phyloP scores from a whole-genome alignment of 2,113 vertebrate species.

The Gopherus evgoodei region DNA sequence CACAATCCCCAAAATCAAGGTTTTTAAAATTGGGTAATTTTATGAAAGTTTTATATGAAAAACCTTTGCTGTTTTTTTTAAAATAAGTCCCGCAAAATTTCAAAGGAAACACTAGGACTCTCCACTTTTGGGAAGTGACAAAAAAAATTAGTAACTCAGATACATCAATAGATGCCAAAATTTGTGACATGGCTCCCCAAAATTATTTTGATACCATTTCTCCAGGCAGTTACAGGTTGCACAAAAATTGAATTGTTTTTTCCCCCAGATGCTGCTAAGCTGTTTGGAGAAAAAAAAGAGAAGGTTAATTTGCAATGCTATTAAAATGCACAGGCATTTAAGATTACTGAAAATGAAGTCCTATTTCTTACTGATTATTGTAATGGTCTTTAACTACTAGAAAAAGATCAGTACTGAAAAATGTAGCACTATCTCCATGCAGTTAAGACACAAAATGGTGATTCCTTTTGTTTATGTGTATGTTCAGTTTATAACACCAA shows the following conservation, averaged over 20 bases:
- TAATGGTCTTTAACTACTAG: not conserved
- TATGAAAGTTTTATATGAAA: not conserved
- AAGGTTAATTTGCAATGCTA: slow-evolving; percentile 66
- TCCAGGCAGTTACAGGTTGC: slow-evolving; percentile 66
- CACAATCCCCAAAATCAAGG: not conserved
- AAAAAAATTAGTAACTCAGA: slow-evolving; percentile 66
- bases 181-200: slow-evolving; percentile 60
- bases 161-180: slow-evolving; percentile 61
- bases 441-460: not conserved
- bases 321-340: slow-evolving; percentile 51
- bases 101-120: slow-evolving; percentile 61
- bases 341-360: not conserved
- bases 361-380: not conserved
- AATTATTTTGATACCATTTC: slow-evolving; percentile 62
- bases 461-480: not conserved
- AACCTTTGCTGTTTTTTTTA: not conserved
- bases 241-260: slow-evolving; percentile 50
- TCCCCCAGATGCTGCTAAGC: slow-evolving; percentile 61
- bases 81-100: slow-evolving; percentile 56
- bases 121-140: slow-evolving; percentile 58
- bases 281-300: slow-evolving; percentile 71
- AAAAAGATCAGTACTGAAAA: not conserved
- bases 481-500: accelerated
- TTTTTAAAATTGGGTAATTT: not conserved
- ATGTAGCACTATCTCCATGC: accelerated